Percentiles rank a stretch among this genome's conserved stretches.
Evolutionary conservation across 2,888 invertebrate species (phyloP).

Genomic region (Cantharis rustica): DNA sequence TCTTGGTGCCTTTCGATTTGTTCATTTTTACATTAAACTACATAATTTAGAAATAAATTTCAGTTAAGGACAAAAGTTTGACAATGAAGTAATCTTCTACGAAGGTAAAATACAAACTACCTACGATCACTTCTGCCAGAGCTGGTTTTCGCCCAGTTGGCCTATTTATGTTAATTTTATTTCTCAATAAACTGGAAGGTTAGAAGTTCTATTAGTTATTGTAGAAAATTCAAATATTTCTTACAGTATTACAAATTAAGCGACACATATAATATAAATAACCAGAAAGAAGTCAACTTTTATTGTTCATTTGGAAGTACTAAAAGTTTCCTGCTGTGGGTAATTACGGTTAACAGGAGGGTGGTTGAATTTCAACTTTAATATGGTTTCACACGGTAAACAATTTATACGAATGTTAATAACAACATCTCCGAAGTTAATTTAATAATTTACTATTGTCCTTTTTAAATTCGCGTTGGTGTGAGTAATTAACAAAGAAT

Average conservation of each 20-base stretch:
- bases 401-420: not conserved
- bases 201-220: not conserved
- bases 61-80: not conserved
- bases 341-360: not conserved
- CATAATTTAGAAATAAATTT: not conserved
- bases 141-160: not conserved
- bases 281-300: not conserved
- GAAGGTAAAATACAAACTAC: not conserved
- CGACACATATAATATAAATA: not conserved
- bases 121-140: not conserved
- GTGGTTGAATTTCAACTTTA: slow-evolving; percentile 1
- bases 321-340: slow-evolving; percentile 4
- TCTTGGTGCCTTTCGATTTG: no score
- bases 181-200: not conserved
- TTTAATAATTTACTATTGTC: not conserved
- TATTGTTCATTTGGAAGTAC: not conserved
- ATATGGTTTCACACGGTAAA: not conserved
- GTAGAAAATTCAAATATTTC: not conserved
- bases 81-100: not conserved
- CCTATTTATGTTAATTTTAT: not conserved
- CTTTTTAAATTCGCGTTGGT: not conserved
- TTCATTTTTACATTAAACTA: no score
- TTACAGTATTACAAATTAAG: not conserved
- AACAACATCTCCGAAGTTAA: not conserved
- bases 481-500: not conserved